Evolutionary conservation across 2,888 invertebrate species (phyloP), one percentile per base, ranked within the genome.

Genomic region (Chydorus sphaericus): DNA sequence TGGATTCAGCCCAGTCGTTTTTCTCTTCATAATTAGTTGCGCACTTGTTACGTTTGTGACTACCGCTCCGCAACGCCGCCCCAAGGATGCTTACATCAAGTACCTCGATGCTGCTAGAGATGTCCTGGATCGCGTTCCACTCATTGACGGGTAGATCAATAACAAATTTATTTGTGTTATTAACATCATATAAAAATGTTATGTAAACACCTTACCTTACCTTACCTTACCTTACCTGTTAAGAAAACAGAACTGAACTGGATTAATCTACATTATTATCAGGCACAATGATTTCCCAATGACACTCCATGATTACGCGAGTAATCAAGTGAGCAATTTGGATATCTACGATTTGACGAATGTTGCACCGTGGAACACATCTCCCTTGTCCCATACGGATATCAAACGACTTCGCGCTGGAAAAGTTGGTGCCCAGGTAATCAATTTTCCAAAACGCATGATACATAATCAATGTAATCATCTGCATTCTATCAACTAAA

Each of bases 361-460:
- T 6, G 60, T 63, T 20, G 58, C 62, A 8, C 64, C 64, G 2
- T 65, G 65, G 64, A 59, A 61, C 51, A 59, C 54, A 23, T 62
- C 58, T 59, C 63, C 61, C 57, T 68, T 63, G 62, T 65, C 65
- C 1, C 71, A 71, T 54, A 72, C 72, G 1, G 72, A 72, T 60
- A 68, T 72, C 26, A 67, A 66, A 1, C 60, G 72, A 31, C 62
- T 72, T 26, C 59, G 64, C 26, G 53, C 64, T 49, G 72, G 73
- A 5, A 63, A 63, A 59, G 62, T 72, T 0, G 70, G 69, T 11
- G 72, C 70, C 3, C 71, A 71, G 63, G 65, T 65, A 31, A 20
- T 14, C 26, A 6, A 11, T 3, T 23, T 11, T 16, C 11, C 29
- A 31, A 28, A 33, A 33, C 23, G 16, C 26, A 29, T 18, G n/a